A percentile compares a stretch with the other conserved stretches of the same genome.
Conservation (phyloP, 1,140 invertebrate genomes). For the Aradophagus sp. region DNA sequence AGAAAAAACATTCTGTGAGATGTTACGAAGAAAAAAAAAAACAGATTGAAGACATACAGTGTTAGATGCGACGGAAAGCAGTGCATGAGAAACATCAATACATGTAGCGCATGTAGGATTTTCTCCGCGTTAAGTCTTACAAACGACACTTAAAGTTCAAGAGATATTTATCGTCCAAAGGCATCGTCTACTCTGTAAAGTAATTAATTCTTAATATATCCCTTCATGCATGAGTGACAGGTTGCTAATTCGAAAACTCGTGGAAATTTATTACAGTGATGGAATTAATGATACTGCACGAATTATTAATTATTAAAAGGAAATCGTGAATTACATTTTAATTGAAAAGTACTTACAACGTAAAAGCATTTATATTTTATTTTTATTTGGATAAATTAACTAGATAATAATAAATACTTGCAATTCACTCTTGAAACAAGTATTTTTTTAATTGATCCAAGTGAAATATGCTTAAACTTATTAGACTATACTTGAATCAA, state of each 20-base stretch:
- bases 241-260: conserved; percentile 8
- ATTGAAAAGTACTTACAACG: neutral
- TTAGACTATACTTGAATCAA: no score
- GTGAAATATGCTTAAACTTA: no score
- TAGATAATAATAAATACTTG: no score
- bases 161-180: conserved; percentile 25
- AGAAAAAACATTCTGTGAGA: conserved; percentile 27
- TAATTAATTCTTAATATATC: conserved; percentile 38
- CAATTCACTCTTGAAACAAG: no score
- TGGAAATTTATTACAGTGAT: neutral
- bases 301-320: no score
- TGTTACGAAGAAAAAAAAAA: conserved; percentile 40
- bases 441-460: no score
- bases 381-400: no score
- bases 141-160: conserved; percentile 34
- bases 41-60: conserved; percentile 26
- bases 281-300: no score
- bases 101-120: conserved; percentile 24
- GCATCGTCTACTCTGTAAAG: conserved; percentile 16
- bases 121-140: conserved; percentile 24
- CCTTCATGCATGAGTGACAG: conserved; percentile 10
- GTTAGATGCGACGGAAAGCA: conserved; percentile 6
- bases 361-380: no score
- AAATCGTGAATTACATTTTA: no score
- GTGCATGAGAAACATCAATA: conserved; percentile 32